Percentiles rank a stretch among this genome's conserved stretches.
Conservation (phyloP, 2,113 vertebrate species). For the Mirounga angustirostris region DNA sequence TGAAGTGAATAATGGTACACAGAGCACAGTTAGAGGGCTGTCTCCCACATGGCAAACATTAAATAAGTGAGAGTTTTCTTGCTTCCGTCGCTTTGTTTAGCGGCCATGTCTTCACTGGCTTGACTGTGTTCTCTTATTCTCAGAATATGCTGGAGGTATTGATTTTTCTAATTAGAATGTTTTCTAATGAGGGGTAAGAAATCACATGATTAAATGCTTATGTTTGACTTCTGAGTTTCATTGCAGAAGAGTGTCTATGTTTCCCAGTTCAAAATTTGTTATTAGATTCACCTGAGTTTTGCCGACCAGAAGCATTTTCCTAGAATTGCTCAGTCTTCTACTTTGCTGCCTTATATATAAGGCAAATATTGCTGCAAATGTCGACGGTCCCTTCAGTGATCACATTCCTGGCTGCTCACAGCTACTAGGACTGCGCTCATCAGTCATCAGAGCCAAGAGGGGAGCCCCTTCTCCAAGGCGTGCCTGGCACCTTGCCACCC, state of each 20-base stretch:
- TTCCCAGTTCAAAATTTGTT: background rate
- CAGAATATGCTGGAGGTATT: background rate
- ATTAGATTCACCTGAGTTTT: background rate
- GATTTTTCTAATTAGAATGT: background rate
- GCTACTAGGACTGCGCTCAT: background rate
- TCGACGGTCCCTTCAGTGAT: too few species aligned
- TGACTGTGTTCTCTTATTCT: background rate
- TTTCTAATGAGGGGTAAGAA: background rate
- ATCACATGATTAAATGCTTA: background rate
- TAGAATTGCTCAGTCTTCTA: background rate
- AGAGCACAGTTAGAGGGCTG: background rate
- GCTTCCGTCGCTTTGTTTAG: background rate
- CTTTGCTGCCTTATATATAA: background rate
- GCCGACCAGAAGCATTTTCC: background rate
- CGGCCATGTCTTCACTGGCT: background rate
- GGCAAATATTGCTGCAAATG: background rate
- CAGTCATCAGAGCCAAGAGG: background rate
- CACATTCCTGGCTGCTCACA: too few species aligned
- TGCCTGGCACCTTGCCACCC: background rate
- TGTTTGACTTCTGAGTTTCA: background rate
- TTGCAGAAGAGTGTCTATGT: background rate
- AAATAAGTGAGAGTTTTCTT: background rate
- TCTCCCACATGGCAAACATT: background rate
- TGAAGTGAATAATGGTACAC: background rate
- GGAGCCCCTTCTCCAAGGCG: background rate